Percentiles rank a stretch among this genome's conserved stretches.
phyloP scores from a whole-genome alignment of 1,140 invertebrate species.

The Drosophila willistoni region DNA sequence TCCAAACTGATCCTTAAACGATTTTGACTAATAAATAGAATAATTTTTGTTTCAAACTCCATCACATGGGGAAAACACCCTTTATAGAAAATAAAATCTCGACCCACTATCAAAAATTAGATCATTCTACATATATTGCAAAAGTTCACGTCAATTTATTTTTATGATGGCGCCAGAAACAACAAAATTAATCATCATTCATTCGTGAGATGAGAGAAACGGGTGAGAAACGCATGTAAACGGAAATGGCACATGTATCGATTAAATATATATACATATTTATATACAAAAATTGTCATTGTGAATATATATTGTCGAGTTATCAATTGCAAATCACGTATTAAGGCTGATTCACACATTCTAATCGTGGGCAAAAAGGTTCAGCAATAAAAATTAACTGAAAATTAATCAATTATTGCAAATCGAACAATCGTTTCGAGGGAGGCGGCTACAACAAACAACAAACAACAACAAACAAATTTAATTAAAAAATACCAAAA shows the following conservation, averaged over 20 bases:
- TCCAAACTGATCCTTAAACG: too few species aligned
- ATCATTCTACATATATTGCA: constrained; percentile 45
- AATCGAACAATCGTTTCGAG: constrained; percentile 24
- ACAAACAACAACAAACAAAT: constrained; percentile 28
- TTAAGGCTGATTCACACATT: constrained; percentile 58
- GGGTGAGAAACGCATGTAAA: background rate
- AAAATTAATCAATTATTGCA: constrained; percentile 54
- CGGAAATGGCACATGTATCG: constrained; percentile 9
- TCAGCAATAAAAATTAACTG: constrained; percentile 34
- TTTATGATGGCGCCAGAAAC: constrained; percentile 57
- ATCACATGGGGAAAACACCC: constrained; percentile 12
- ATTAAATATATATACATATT: background rate
- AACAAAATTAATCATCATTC: constrained; percentile 42
- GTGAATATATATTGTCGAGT: constrained; percentile 23
- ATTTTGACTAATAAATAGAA: too few species aligned
- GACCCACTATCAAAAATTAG: constrained; percentile 40
- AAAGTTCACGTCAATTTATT: constrained; percentile 48
- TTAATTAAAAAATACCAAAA: constrained; percentile 72
- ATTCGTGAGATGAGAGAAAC: constrained; percentile 2
- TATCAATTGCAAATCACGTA: constrained; percentile 47
- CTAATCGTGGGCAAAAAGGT: constrained; percentile 35
- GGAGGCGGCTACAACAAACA: constrained; percentile 43
- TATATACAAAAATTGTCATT: constrained; percentile 19
- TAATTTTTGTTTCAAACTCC: background rate
- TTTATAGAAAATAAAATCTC: constrained; percentile 17